Percentiles rank a stretch among this genome's conserved stretches.
These are phyloP conservation scores for Cancer borealis DNA, from an alignment of 2,888 invertebrate species.

Conservation along the genomic window DNA sequence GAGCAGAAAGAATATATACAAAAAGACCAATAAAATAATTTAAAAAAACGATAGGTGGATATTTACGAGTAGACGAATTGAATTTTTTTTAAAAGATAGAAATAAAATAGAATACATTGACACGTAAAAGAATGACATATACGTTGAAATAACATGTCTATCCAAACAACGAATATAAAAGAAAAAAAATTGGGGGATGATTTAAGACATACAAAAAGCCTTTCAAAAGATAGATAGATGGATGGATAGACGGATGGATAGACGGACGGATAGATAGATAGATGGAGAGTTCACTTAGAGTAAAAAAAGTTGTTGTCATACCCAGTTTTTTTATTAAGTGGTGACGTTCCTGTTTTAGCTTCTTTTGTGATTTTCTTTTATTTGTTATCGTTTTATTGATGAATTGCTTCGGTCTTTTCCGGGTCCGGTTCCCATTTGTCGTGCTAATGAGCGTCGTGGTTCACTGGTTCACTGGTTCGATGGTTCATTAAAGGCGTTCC, in stretches of 20 bases:
- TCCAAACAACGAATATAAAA: too few relatives aligned
- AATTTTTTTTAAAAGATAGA: too few relatives aligned
- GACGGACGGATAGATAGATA: too few relatives aligned
- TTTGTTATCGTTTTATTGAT: neutral
- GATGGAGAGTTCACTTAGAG: neutral
- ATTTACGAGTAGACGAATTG: too few relatives aligned
- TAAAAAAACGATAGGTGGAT: too few relatives aligned
- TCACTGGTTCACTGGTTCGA: neutral
- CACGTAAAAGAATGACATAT: too few relatives aligned
- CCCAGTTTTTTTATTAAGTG: neutral
- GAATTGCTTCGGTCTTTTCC: neutral
- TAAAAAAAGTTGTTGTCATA: neutral
- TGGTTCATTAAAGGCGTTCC: neutral
- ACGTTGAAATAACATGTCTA: too few relatives aligned
- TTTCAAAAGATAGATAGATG: too few relatives aligned
- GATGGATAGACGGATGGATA: too few relatives aligned
- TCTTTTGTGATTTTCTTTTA: neutral
- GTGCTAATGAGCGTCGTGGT: constrained; percentile 7
- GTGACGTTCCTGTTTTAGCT: neutral
- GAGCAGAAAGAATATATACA: neutral
- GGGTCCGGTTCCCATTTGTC: neutral
- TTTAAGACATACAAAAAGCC: too few relatives aligned
- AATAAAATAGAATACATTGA: neutral
- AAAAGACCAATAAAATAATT: too few relatives aligned
- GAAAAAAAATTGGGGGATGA: too few relatives aligned